Base-by-base conservation (phyloP, 2,888 invertebrate genomes). In the Eretmocerus hayati region DNA sequence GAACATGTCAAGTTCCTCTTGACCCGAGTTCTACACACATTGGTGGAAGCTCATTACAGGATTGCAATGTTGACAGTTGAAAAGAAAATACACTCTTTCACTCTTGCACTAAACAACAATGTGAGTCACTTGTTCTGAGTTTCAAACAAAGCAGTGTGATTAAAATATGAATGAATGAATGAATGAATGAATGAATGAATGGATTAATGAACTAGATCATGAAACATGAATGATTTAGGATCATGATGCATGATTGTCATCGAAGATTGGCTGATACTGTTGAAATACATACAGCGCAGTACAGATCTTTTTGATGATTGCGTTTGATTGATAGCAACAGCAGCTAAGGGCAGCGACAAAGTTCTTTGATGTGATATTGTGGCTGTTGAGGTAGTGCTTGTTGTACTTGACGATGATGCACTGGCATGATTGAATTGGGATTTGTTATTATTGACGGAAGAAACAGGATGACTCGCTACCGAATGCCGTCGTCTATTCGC, bases 321-420 rank as follows among this genome's bases (percentile, higher is more conserved):
- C 62, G 65, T 64, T 68, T 71, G 69, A 71, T 62, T 67, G 69
- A 69, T 68, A 69, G 65, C 66, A 63, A 65, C 79, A 50, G 79
- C 80, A 6, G 80, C 77, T 56, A 84, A 69, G 53, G 84, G 84
- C 66, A 83, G 80, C 63, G 84, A 84, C 66, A 83, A 75, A 56
- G 84, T 84, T 67, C 84, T 76, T 69, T 81, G 83, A 72, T 85
- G 84, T 64, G 69, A 69, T 64, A 69, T 69, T 65, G 69, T 65
- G 60, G 66, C 61, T 62, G 59, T 64, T 56, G 62, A 60, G 56
- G 60, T 62, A 46, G 57, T 58, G 51, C 58, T 59, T 57, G 61
- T 59, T 56, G 64, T 62, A 58, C 62, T 61, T 54, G 59, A 58
- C 52, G 62, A 59, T 58, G 61, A 59, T 57, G 62, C 62, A 57